Conservation (phyloP, 2,888 invertebrate species). For the Automeris io region DNA sequence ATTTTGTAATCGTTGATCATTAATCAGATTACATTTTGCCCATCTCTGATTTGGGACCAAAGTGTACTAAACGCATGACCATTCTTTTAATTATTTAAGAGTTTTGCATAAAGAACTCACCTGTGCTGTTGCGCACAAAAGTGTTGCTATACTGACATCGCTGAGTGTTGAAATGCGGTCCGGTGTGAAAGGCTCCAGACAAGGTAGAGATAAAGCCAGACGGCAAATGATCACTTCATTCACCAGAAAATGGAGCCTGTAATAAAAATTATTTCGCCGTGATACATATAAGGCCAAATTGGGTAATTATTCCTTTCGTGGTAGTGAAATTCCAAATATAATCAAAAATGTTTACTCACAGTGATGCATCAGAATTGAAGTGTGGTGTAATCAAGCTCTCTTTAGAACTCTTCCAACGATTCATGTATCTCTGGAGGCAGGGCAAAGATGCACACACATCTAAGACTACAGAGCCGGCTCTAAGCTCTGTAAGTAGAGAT, state of each 20-base stretch:
- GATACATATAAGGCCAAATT: not conserved
- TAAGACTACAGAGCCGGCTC: conserved; percentile 88
- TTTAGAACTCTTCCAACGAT: conserved; percentile 78
- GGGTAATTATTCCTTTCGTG: not conserved
- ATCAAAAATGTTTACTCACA: conserved; percentile 43
- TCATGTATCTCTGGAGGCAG: conserved; percentile 72
- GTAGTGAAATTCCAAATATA: not conserved
- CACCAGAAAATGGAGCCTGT: conserved; percentile 86
- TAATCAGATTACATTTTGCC: no score
- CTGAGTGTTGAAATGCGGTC: conserved; percentile 89
- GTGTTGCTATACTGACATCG: conserved; percentile 87
- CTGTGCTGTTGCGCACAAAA: conserved; percentile 87
- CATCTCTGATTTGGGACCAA: no score
- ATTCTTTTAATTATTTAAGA: no score
- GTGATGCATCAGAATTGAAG: conserved; percentile 83
- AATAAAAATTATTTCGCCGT: conserved; percentile 15
- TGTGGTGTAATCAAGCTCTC: conserved; percentile 81
- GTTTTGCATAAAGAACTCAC: conserved; percentile 45
- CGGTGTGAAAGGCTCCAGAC: conserved; percentile 91
- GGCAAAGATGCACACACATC: conserved; percentile 89
- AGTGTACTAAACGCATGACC: no score
- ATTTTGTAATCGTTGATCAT: no score
- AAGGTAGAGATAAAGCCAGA: conserved; percentile 89
- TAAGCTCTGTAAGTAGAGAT: conserved; percentile 85
- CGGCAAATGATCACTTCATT: conserved; percentile 91